Conservation (phyloP, 35 echinoderm and acorn worm genomes). For the Diadema setosum region DNA sequence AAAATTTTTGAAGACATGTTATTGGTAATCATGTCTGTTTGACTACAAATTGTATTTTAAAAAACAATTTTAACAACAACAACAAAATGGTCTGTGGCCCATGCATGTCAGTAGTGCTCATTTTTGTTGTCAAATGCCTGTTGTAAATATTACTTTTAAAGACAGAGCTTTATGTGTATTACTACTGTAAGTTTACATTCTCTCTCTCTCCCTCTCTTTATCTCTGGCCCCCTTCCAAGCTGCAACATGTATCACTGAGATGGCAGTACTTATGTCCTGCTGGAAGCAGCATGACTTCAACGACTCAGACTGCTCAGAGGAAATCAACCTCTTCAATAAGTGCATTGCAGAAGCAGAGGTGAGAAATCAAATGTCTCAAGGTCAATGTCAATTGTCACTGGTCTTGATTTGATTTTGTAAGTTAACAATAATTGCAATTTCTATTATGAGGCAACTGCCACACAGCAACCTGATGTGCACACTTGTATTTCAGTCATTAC, state of each 20-base stretch:
- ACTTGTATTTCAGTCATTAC: no score
- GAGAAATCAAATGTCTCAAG: background rate
- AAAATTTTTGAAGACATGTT: no score
- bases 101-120: no score
- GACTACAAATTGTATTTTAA: no score
- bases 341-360: slow-evolving; percentile 53
- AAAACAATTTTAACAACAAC: no score
- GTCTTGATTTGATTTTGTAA: background rate
- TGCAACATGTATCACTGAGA: slow-evolving; percentile 74
- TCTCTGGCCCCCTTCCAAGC: slow-evolving; percentile 15
- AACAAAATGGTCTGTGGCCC: no score
- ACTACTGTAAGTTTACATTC: no score
- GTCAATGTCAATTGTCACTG: background rate
- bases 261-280: slow-evolving; percentile 73
- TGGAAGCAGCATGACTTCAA: slow-evolving; percentile 78
- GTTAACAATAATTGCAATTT: background rate
- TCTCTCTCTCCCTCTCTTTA: background rate
- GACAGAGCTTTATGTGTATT: no score
- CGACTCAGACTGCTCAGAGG: slow-evolving; percentile 44
- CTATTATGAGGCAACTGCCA: background rate
- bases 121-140: no score
- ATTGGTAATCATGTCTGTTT: no score
- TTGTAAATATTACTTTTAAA: no score
- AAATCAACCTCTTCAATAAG: slow-evolving; percentile 56
- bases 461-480: background rate